A percentile compares a stretch with the other conserved stretches of the same genome.
Evolutionary conservation across 2,113 vertebrate genomes (phyloP).

Genomic region (Polyodon spathula): DNA sequence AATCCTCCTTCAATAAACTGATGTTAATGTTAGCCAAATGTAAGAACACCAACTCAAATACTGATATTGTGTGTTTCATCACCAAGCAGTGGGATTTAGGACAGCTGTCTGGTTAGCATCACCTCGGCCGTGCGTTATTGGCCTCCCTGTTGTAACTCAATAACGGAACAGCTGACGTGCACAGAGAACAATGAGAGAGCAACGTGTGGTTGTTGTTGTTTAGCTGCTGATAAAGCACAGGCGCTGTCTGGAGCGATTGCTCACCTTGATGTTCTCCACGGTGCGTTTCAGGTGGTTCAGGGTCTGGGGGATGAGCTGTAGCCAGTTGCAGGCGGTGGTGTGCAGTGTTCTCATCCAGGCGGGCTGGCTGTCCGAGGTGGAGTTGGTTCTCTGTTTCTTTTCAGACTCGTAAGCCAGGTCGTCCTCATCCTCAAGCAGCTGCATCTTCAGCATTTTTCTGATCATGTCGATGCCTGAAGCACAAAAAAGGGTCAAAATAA

Average conservation of each 20-base stretch:
- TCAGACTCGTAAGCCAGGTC: slow-evolving; percentile 93
- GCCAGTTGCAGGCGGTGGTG: slow-evolving; percentile 88
- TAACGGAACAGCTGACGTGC: too few relatives aligned
- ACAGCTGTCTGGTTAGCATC: background rate
- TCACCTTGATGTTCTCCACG: slow-evolving; percentile 96
- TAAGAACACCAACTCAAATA: too few relatives aligned
- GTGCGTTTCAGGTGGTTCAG: slow-evolving; percentile 87
- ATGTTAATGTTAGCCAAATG: too few relatives aligned
- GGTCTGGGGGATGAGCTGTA: slow-evolving; percentile 83
- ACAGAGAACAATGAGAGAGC: too few relatives aligned
- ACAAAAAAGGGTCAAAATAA: too few relatives aligned
- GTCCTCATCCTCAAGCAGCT: slow-evolving; percentile 97
- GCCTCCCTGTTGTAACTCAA: too few relatives aligned
- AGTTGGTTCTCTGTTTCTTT: slow-evolving; percentile 74
- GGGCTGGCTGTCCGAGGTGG: slow-evolving; percentile 79
- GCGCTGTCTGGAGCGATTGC: background rate
- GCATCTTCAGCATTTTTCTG: slow-evolving; percentile 99
- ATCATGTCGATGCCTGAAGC: slow-evolving; percentile 90
- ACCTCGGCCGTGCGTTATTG: too few relatives aligned
- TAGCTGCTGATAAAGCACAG: too few relatives aligned
- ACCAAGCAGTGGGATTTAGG: too few relatives aligned
- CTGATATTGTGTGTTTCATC: too few relatives aligned
- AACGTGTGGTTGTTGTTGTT: too few relatives aligned
- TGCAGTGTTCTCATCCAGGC: slow-evolving; percentile 95
- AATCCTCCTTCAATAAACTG: background rate